Base-by-base conservation (phyloP, 2,888 invertebrate species). In the Leptinotarsa peninsularis region DNA sequence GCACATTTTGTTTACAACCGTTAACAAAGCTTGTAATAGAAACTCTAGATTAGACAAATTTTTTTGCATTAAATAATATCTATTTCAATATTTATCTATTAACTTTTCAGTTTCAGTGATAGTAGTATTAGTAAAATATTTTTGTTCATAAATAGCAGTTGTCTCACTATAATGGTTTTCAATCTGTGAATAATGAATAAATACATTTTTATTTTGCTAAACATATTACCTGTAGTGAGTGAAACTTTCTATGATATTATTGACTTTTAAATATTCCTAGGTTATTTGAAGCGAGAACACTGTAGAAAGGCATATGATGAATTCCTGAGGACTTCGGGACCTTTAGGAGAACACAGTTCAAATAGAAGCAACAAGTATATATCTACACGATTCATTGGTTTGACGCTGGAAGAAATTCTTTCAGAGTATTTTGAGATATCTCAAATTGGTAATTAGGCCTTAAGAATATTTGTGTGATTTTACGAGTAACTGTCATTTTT, bases 251-350 rank as follows among this genome's bases (percentile, higher is more conserved):
- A 7, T 54, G n/a, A 4, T 17, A 54, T 54, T 23, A 18, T 58
- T 21, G 2, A n/a, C 27, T 54, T 68, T n/a, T 10, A 18, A 21
- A 54, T 21, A 27, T 70, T 70, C 85, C 27, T 78, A 88, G 89
- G 88, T 52, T 89, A 88, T 81, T 81, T 89, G 52, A 87, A 86
- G 80, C 80, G 81, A 15, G 82, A 86, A 75, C 84, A 86, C 67
- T 87, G 86, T 76, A 81, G 80, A 49, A 77, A 76, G 4, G 85
- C 87, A 17, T 87, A 86, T 76, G 81, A 84, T 49, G 83, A 83
- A 58, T 87, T 89, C 76, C 78, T 88, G n/a, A 84, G 83, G 71
- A 81, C 81, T 21, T 87, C 83, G 2, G 68, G 76, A 17, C 77
- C 85, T 80, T 83, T 88, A 49, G 81, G 74, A 81, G 84, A 76